Percentiles rank a stretch among this genome's conserved stretches.
phyloP scores from a whole-genome alignment of 2,888 invertebrate genomes.

The Tetanocera ferruginea region DNA sequence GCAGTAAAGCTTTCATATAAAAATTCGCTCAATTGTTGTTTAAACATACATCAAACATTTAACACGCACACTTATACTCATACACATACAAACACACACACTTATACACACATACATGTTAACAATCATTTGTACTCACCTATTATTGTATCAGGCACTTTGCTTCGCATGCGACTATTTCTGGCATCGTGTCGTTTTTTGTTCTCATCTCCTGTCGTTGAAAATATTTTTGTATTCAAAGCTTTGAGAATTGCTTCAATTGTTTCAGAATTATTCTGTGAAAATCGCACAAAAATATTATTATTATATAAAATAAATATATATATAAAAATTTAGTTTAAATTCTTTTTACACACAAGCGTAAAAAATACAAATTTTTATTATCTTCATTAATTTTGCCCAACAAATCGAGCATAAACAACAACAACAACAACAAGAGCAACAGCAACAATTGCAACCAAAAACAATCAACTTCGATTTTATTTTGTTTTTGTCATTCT shows the following conservation, averaged over 20 bases:
- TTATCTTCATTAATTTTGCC: neutral
- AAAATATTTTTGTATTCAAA: slow-evolving; percentile 44
- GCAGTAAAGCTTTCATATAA: too few relatives aligned
- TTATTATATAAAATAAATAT: slow-evolving; percentile 32
- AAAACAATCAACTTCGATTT: neutral
- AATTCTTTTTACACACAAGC: slow-evolving; percentile 45
- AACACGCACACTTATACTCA: too few relatives aligned
- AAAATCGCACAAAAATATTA: slow-evolving; percentile 40
- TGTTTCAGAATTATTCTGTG: slow-evolving; percentile 48
- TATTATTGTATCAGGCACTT: slow-evolving; percentile 17
- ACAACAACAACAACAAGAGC: neutral
- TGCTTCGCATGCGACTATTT: slow-evolving; percentile 29
- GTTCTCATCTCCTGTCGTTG: slow-evolving; percentile 40
- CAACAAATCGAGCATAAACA: neutral
- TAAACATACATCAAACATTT: too few relatives aligned
- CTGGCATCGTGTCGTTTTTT: slow-evolving; percentile 38
- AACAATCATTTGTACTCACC: neutral
- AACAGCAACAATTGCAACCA: slow-evolving; percentile 10
- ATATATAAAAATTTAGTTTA: slow-evolving; percentile 39
- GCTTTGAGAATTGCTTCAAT: slow-evolving; percentile 48
- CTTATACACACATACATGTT: too few relatives aligned
- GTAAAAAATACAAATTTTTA: slow-evolving; percentile 47
- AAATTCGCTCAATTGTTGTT: too few relatives aligned
- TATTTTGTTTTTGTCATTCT: neutral
- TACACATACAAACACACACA: too few relatives aligned